Conservation (phyloP, 1,140 invertebrate genomes). For the Drosophila pandora region DNA sequence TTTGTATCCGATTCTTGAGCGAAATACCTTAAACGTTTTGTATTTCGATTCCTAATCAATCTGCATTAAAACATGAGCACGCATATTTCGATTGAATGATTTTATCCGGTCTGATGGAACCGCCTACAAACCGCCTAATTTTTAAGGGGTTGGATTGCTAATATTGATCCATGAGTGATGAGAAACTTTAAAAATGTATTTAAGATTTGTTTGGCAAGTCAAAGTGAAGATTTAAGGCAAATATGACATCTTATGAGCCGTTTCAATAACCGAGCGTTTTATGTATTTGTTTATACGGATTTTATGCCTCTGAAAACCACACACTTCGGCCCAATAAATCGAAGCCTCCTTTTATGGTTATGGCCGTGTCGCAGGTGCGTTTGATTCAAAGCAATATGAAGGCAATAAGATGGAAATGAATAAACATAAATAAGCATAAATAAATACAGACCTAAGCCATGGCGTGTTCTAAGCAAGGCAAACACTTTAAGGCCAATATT, state of each 20-base stretch:
- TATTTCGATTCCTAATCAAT: too few relatives aligned
- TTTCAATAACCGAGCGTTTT: constrained; percentile 25
- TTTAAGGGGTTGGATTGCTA: not conserved
- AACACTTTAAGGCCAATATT: constrained; percentile 47
- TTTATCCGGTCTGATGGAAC: too few relatives aligned
- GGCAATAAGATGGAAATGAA: constrained; percentile 43
- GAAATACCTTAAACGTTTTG: too few relatives aligned
- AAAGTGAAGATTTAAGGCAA: not conserved
- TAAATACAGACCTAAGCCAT: constrained; percentile 9
- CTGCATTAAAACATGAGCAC: too few relatives aligned
- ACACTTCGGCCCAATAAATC: constrained; percentile 51
- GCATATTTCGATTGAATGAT: too few relatives aligned
- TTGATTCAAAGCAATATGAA: constrained; percentile 44
- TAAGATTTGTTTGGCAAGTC: too few relatives aligned
- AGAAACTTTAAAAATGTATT: too few relatives aligned
- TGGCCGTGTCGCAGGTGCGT: constrained; percentile 63
- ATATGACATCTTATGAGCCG: not conserved
- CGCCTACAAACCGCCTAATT: too few relatives aligned
- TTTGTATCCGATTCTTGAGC: too few relatives aligned
- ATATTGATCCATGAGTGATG: not conserved
- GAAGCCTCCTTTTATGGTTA: constrained; percentile 51
- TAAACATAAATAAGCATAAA: constrained; percentile 38
- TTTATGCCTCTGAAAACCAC: constrained; percentile 44
- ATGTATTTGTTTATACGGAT: constrained; percentile 40
- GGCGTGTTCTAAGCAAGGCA: constrained; percentile 2